phyloP scores from a whole-genome alignment of 2,113 vertebrate genomes.

The Shinisaurus crocodilurus region DNA sequence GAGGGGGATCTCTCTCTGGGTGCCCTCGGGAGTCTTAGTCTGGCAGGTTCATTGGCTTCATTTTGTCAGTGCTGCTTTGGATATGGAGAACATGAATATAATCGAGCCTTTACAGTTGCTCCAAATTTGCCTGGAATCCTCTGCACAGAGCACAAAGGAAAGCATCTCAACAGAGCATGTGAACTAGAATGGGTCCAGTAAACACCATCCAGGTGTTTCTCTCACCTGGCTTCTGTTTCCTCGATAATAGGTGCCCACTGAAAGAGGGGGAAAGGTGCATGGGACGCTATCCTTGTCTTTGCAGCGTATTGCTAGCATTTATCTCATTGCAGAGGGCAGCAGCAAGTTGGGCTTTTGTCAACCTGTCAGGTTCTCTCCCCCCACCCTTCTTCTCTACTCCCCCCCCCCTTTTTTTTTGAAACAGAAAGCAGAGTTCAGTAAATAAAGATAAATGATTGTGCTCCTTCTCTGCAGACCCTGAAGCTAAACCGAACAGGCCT shows the following conservation, averaged over 20 bases:
- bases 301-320: slow-evolving; percentile 81
- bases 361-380: slow-evolving; percentile 80
- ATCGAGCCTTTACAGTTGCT: not conserved
- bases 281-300: slow-evolving; percentile 79
- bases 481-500: slow-evolving; percentile 86
- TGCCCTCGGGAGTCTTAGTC: not conserved
- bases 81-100: not conserved
- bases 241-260: slow-evolving; percentile 67
- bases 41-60: too few species aligned
- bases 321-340: slow-evolving; percentile 81
- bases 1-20: not conserved
- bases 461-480: slow-evolving; percentile 83
- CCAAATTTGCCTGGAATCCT: slow-evolving; percentile 40
- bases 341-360: slow-evolving; percentile 80
- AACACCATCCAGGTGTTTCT: slow-evolving; percentile 49
- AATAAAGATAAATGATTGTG: slow-evolving; percentile 90
- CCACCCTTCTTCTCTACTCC: not conserved
- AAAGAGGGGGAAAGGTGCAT: slow-evolving; percentile 73
- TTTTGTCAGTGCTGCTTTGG: not conserved
- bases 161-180: slow-evolving; percentile 33
- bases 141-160: slow-evolving; percentile 10
- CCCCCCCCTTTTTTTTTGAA: slow-evolving; percentile 47
- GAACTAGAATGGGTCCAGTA: slow-evolving; percentile 2
- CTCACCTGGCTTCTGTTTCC: slow-evolving; percentile 64
- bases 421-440: slow-evolving; percentile 87